Evolutionary conservation across 2,797 vertebrate genomes (phyloP).

Genomic region (Pseudocheirus occidentalis): DNA sequence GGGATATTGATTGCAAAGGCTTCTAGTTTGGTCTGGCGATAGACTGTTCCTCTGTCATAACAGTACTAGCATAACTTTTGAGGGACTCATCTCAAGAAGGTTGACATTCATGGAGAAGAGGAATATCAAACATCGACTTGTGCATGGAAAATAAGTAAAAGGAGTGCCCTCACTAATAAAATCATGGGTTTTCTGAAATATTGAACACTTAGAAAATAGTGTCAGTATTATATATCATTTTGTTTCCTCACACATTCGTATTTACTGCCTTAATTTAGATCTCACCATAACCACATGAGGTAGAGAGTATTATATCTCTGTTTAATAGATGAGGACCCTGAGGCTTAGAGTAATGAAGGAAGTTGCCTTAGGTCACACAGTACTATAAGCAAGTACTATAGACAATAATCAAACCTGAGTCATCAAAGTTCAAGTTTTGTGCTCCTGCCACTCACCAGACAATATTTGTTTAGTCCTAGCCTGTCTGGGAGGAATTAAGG

Average conservation of each 20-base stretch:
- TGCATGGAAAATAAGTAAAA: neutral
- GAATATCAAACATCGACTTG: neutral
- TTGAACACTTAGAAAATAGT: neutral
- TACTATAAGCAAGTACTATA: neutral
- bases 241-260: neutral
- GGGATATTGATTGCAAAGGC: neutral
- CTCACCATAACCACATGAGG: constrained; percentile 14
- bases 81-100: neutral
- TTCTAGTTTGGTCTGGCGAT: neutral
- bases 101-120: neutral
- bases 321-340: neutral
- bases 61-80: neutral
- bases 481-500: neutral
- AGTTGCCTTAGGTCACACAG: neutral
- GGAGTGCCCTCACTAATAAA: neutral
- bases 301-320: neutral
- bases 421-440: neutral
- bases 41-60: neutral
- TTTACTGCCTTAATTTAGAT: constrained; percentile 8
- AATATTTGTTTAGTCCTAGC: neutral
- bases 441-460: neutral
- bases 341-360: neutral
- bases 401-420: neutral
- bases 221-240: neutral
- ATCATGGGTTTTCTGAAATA: neutral